phyloP scores from a whole-genome alignment of 2,888 invertebrate genomes.

The Hypomecis atomaria region DNA sequence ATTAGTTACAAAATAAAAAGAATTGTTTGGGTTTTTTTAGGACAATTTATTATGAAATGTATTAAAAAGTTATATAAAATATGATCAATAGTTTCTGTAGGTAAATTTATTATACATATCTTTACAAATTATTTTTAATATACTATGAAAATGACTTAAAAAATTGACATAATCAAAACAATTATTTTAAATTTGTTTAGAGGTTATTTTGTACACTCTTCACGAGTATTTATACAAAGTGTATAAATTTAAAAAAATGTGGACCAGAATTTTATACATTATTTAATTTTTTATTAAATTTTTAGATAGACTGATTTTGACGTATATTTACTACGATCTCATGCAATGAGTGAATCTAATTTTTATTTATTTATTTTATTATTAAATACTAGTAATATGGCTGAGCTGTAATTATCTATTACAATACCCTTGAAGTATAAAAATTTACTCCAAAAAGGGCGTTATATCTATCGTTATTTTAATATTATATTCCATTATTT shows the following conservation, averaged over 20 bases:
- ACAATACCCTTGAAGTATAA: too few species aligned
- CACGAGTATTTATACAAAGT: conserved; percentile 13
- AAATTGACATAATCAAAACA: neutral
- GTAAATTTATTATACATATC: conserved; percentile 14
- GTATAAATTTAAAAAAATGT: conserved; percentile 20
- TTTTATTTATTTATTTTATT: conserved; percentile 36
- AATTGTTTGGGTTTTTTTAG: too few species aligned
- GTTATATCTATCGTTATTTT: neutral
- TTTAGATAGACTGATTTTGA: conserved; percentile 62
- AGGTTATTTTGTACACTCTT: conserved; percentile 21
- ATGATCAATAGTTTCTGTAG: neutral
- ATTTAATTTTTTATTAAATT: conserved; percentile 42
- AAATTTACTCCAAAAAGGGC: neutral
- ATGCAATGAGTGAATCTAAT: conserved; percentile 50
- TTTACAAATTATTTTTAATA: conserved; percentile 15
- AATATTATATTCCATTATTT: conserved; percentile 4
- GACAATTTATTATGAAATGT: too few species aligned
- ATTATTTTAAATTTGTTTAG: conserved; percentile 12
- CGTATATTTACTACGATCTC: conserved; percentile 56
- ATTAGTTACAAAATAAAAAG: too few species aligned
- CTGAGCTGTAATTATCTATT: neutral
- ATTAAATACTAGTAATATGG: neutral
- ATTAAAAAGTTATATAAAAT: too few species aligned
- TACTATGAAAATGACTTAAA: neutral
- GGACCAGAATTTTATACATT: conserved; percentile 22